Evolutionary conservation across 2,113 vertebrate species (phyloP), one percentile per base, ranked within the genome.

Genomic region (Mesoclemmys tuberculata): DNA sequence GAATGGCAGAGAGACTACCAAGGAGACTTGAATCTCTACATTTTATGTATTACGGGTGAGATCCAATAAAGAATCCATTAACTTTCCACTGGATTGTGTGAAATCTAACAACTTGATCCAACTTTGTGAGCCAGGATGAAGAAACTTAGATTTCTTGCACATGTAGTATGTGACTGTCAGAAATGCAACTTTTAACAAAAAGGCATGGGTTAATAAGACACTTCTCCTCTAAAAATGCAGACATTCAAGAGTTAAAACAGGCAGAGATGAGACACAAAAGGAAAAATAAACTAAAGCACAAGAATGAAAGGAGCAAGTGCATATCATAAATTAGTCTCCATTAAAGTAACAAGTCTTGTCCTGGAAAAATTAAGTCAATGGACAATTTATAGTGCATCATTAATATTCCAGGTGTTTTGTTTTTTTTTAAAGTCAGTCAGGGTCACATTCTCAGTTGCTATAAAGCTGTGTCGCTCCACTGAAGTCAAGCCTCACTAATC

Each of bases 261-360:
- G 41, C 86, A 79, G 46, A 85, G 89, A 90, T 52, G 49, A 77
- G 81, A 87, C 88, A 88, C n/a, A 84, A 74, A 64, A 55, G 92
- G 83, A 87, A 95, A 93, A 94, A 96, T 90, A 95, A 93, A 91
- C 51, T 61, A 1, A 87, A 87, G 84, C 26, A 81, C 61, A 94
- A 44, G n/a, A 96, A 95, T 88, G 95, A 89, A 91, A 92, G n/a
- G 48, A 90, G 55, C 81, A 97, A 97, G 90, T 82, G 68, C 54
- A 61, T 81, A 38, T 85, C 41, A 2, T 93, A 94, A 92, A 94
- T 91, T 86, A 56, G 46, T 80, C 74, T 90, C 85, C 64, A 80
- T 91, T 84, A 92, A 27, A 49, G 74, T 90, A 75, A 58, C 84
- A 82, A 41, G 35, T 56, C 87, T 84, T n/a, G 77, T 89, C 87